Conservation (phyloP, 2,888 invertebrate genomes). For the Halictus ligatus region DNA sequence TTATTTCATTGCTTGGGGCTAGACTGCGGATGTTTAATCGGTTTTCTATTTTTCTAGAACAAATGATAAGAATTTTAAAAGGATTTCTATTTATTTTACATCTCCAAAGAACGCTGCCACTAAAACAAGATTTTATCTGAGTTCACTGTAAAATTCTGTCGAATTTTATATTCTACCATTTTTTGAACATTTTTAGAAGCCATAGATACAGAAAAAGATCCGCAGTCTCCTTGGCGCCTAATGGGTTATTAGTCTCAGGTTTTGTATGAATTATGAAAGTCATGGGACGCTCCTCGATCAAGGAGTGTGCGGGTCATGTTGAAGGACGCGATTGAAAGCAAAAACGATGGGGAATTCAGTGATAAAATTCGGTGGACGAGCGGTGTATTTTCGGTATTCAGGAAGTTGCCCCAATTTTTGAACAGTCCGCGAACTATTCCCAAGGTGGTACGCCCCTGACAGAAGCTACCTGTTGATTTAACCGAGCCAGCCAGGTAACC, state of each 20-base stretch:
- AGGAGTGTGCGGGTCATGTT: background rate
- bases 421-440: constrained; percentile 53
- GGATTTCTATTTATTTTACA: no score
- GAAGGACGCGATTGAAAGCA: background rate
- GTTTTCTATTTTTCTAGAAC: no score
- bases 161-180: no score
- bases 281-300: background rate
- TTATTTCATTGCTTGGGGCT: no score
- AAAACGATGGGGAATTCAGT: constrained; percentile 44
- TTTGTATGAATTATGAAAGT: background rate
- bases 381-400: constrained; percentile 31
- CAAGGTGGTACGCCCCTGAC: constrained; percentile 63
- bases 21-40: no score
- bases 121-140: no score
- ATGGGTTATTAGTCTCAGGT: background rate
- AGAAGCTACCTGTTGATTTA: constrained; percentile 72
- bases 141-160: no score
- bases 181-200: no score
- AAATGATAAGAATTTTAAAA: no score
- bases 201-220: no score
- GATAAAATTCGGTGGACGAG: constrained; percentile 13
- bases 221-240: no score
- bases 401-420: constrained; percentile 34
- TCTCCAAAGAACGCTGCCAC: no score
- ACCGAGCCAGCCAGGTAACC: constrained; percentile 63